phyloP scores from a whole-genome alignment of 1,140 invertebrate genomes.

The Ceratina australensis region DNA sequence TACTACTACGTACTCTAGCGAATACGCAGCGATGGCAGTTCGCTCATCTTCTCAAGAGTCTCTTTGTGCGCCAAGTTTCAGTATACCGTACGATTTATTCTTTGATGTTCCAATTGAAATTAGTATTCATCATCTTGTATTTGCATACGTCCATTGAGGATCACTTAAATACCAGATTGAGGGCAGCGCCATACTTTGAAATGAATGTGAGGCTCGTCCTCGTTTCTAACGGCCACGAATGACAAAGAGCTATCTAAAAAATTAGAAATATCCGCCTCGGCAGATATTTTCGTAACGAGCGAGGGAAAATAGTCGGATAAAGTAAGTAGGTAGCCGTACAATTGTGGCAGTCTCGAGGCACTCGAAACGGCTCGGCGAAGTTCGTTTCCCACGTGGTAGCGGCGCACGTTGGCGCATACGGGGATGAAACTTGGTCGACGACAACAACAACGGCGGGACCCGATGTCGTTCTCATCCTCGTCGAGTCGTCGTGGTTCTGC shows the following conservation, averaged over 20 bases:
- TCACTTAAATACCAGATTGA: too few relatives aligned
- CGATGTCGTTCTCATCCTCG: conserved; percentile 3
- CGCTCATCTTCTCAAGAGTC: background rate
- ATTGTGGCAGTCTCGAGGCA: conserved; percentile 2
- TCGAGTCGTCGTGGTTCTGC: background rate
- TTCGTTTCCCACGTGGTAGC: conserved; percentile 10
- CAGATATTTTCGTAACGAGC: conserved; percentile 14
- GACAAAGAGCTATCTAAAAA: background rate
- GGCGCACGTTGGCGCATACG: background rate
- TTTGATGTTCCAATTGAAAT: background rate
- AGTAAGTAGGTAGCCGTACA: background rate
- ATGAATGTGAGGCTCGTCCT: too few relatives aligned
- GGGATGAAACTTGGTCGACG: conserved; percentile 6
- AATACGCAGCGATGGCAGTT: conserved; percentile 6
- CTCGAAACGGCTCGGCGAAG: background rate
- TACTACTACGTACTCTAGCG: background rate
- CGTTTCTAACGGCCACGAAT: too few relatives aligned
- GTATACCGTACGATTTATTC: background rate
- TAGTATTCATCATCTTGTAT: background rate
- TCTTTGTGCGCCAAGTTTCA: background rate
- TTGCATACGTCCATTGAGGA: too few relatives aligned
- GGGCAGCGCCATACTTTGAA: too few relatives aligned
- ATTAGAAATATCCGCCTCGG: conserved; percentile 19
- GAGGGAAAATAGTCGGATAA: conserved; percentile 17
- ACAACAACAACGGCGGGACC: conserved; percentile 19